Base-by-base conservation (phyloP, 1,140 invertebrate species). In the Chironomus tepperi region DNA sequence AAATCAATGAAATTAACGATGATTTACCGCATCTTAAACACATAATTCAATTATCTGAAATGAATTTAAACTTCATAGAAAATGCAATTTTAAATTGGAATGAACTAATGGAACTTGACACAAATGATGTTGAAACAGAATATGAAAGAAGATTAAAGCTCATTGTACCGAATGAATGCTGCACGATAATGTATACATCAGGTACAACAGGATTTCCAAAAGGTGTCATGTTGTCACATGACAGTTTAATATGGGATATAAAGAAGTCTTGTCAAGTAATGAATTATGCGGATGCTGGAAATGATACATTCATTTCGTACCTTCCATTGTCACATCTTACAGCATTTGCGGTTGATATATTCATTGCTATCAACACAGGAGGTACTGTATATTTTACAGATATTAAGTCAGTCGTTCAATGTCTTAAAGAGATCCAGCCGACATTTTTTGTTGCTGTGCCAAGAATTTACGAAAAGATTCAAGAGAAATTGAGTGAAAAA, bases 181-280 rank as follows among this genome's bases (percentile, higher is more conserved):
- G 93, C 80, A 92, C 91, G 43, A 83, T 98, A 64, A 93, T 97
- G 73, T 98, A 95, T 80, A 98, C 95, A 8, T 96, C 94, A 10
- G 95, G 95, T 5, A 98, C 95, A 0, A 91, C 94, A 72, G 95
- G 47, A n/a, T 88, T 91, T 79, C 93, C 95, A n/a, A 98, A 98
- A 83, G 95, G 90, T 1, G 94, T 95, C 7, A 97, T 98, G 95
- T 81, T 98, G 73, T 91, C 88, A 77, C 95, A 98, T 80, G 95
- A 97, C 82, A 95, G 93, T 83, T 79, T 96, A 19, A 87, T 89
- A 1, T 91, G 87, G 47, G 15, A 57, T 57, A n/a, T n/a, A 12
- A 57, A 57, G 15, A 57, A 57, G 12, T 12, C 12, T 1, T 12
- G 12, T 57, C 12, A 57, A 57, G n/a, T 12, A 80, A 86, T 90